Conservation (phyloP, 2,797 vertebrate genomes). For the Acridotheres tristis region DNA sequence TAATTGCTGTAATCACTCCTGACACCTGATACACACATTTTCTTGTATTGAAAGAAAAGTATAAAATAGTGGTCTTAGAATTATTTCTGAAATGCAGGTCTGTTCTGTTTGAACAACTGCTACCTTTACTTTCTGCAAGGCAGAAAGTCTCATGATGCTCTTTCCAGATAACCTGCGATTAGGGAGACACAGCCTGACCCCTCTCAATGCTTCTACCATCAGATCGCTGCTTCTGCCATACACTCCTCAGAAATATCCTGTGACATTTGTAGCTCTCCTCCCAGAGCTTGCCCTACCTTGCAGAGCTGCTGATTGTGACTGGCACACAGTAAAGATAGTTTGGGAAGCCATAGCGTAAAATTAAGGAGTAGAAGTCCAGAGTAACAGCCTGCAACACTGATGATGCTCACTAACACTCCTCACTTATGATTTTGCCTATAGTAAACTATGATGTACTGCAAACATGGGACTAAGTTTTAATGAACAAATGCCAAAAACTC, state of each 20-base stretch:
- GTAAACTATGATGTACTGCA: neutral
- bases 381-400: neutral
- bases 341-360: neutral
- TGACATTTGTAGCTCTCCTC: neutral
- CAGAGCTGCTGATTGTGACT: neutral
- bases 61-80: neutral
- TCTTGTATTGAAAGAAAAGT: neutral
- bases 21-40: neutral
- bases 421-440: slow-evolving; percentile 23
- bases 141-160: neutral
- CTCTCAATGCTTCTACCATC: neutral
- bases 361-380: neutral
- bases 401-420: neutral
- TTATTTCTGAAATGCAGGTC: neutral
- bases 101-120: neutral
- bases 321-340: neutral
- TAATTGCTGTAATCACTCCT: neutral
- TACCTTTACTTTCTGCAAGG: neutral
- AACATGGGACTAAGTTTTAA: slow-evolving; percentile 5
- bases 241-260: neutral
- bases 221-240: neutral
- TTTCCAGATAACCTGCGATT: neutral
- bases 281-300: neutral
- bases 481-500: neutral
- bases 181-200: neutral